Evolutionary conservation across 2,797 vertebrate species (phyloP), one percentile per base, ranked within the genome.

Genomic region (Gadopsis marmoratus): DNA sequence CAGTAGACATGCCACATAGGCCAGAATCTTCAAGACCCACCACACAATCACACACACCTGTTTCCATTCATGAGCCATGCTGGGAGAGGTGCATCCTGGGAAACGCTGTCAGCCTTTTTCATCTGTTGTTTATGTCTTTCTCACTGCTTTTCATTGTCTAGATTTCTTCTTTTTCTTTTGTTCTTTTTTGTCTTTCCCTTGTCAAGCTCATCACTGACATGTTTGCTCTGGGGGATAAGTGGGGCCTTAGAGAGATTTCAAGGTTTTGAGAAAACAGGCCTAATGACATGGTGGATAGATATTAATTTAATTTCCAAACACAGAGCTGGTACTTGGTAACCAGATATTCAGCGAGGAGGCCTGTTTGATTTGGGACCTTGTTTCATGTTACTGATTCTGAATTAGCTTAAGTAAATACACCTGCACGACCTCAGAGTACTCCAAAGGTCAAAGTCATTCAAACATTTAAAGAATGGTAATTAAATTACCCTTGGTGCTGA

Each of bases 381-480:
- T 93, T 95, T 95, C 89, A 95, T 93, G 91, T 95, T 95, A 93
- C 93, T 95, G 93, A 95, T 95, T 95, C 91, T 93, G 90, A 96
- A 95, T 95, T 95, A 94, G 90, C 93, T 94, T 95, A 94, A 95
- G 93, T 95, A 96, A 96, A 96, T 95, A 96, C 95, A 96, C 95
- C 95, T 96, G 95, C 89, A 60, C 13, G 94, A 95, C 94, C 95
- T 81, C 78, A 0, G 81, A 93, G 93, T 88, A 94, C 93, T 92
- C 88, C 74, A 93, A 86, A 93, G 95, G 95, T 95, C 95, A 96
- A 95, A 96, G 95, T 95, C 94, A 95, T 96, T 96, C 94, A 96
- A 96, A 96, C 94, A 96, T 96, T 96, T 96, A 95, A 96, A 96
- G 94, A 95, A 95, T 95, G 94, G 94, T 95, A 96, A 96, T 96